Evolutionary conservation across 2,797 vertebrate species (phyloP).

Genomic region (Silurus lanzhouensis): DNA sequence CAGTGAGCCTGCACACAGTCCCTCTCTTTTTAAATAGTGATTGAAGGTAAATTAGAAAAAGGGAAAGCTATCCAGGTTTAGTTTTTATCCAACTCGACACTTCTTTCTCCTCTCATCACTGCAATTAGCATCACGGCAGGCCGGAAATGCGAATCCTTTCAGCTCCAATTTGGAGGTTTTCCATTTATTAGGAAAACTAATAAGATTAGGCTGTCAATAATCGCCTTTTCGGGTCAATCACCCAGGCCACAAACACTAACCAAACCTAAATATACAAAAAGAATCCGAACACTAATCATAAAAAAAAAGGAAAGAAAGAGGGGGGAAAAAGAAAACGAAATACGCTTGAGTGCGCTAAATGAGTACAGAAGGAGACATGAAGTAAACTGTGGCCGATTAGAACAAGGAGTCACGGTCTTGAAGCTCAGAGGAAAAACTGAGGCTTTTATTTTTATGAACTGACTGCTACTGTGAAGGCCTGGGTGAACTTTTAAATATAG

Average conservation of each 20-base stretch:
- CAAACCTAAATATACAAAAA: background rate
- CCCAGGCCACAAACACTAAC: background rate
- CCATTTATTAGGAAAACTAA: slow-evolving; percentile 2
- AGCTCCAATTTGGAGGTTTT: slow-evolving; percentile 8
- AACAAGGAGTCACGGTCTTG: background rate
- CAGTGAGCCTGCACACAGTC: background rate
- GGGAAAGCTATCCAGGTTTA: slow-evolving; percentile 12
- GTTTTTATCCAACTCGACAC: slow-evolving; percentile 15
- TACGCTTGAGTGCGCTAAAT: background rate
- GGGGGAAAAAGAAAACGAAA: background rate
- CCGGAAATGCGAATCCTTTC: slow-evolving; percentile 34
- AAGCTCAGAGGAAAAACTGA: slow-evolving; percentile 1
- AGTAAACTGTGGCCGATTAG: slow-evolving; percentile 21
- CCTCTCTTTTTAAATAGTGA: slow-evolving; percentile 20
- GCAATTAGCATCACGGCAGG: slow-evolving; percentile 42
- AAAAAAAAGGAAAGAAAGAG: background rate
- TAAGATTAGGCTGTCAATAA: slow-evolving; percentile 13
- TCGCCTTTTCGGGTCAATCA: background rate
- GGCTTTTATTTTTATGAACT: slow-evolving; percentile 1
- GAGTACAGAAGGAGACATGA: background rate
- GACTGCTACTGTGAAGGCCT: slow-evolving; percentile 11
- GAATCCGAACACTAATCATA: background rate
- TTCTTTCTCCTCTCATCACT: slow-evolving; percentile 40
- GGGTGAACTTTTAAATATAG: slow-evolving; percentile 36
- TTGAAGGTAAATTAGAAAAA: slow-evolving; percentile 31